Evolutionary conservation across 2,888 invertebrate species (phyloP).

Genomic region (Metopia argyrocephala): DNA sequence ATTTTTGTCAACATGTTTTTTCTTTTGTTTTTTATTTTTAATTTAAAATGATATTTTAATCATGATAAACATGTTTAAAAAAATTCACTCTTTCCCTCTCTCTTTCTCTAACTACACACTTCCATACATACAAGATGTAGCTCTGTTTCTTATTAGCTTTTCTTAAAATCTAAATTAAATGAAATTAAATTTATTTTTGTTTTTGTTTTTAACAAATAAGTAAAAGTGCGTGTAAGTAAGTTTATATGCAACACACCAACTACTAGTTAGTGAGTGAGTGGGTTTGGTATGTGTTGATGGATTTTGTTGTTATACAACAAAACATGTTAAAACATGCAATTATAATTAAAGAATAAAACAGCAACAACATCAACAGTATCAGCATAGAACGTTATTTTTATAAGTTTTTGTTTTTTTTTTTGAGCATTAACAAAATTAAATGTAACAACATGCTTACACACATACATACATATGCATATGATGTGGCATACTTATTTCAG

Average conservation of each 20-base stretch:
- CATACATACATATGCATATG: neutral
- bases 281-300: conserved; percentile 62
- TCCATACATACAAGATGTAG: too few relatives aligned
- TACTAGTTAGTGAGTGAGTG: conserved; percentile 33
- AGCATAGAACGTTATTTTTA: neutral
- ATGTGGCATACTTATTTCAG: conserved; percentile 43
- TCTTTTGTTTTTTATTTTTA: too few relatives aligned
- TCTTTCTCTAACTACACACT: neutral
- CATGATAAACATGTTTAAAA: conserved; percentile 43
- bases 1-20: conserved; percentile 52
- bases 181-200: conserved; percentile 47
- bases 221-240: conserved; percentile 40
- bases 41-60: conserved; percentile 48
- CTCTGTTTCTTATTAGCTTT: too few relatives aligned
- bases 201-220: conserved; percentile 26
- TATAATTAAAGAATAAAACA: conserved; percentile 60
- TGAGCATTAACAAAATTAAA: too few relatives aligned
- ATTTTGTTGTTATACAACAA: conserved; percentile 37
- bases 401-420: too few relatives aligned
- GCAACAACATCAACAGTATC: conserved; percentile 8
- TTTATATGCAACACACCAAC: neutral
- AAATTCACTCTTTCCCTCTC: neutral
- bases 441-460: too few relatives aligned
- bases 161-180: conserved; percentile 48
- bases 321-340: conserved; percentile 62